phyloP scores from a whole-genome alignment of 2,113 vertebrate species.

The Cyrtonyx montezumae region DNA sequence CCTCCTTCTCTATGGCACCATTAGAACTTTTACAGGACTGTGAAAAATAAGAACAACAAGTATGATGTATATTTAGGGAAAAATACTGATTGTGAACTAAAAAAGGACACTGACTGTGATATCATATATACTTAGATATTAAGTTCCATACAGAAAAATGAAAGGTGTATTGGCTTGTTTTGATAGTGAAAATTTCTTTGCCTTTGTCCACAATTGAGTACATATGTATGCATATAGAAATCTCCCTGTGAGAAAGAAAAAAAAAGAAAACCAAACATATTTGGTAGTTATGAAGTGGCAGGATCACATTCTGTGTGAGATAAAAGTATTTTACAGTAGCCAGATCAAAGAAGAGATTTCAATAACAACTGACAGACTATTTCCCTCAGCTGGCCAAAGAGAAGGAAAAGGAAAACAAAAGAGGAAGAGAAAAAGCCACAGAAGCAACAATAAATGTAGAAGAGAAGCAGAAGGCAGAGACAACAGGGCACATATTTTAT shows the following conservation, averaged over 20 bases:
- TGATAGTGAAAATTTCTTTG: not conserved
- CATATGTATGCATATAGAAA: not conserved
- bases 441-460: conserved; percentile 15
- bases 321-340: conserved; percentile 26
- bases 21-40: not conserved
- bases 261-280: not conserved
- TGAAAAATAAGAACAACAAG: not conserved
- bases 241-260: not conserved
- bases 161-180: not conserved
- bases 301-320: not conserved
- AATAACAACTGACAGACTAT: conserved; percentile 5
- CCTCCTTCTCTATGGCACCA: not conserved
- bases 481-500: conserved; percentile 17
- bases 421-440: conserved; percentile 17
- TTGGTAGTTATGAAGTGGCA: not conserved
- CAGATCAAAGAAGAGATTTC: conserved; percentile 52
- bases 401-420: conserved; percentile 26
- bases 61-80: not conserved
- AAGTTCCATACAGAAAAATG: not conserved
- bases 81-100: not conserved
- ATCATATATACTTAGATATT: not conserved
- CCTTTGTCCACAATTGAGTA: not conserved
- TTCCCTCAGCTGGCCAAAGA: conserved; percentile 24
- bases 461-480: not conserved
- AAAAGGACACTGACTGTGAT: not conserved